Evolutionary conservation across 2,888 invertebrate genomes (phyloP), one percentile per base, ranked within the genome.

Genomic region (Trichogramma evanescens): DNA sequence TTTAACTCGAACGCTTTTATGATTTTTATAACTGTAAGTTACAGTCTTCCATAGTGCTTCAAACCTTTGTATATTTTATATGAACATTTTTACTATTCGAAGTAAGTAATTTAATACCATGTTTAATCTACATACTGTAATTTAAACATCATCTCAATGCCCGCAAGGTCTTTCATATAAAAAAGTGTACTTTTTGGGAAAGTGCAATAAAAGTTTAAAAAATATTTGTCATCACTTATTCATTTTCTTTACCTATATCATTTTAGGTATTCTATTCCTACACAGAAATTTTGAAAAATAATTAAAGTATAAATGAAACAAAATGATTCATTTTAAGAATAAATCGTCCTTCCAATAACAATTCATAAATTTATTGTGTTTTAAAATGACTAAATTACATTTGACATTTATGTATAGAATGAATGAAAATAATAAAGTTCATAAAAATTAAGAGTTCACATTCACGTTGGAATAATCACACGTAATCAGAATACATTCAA

Each of bases 161-260:
- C 26, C 26, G 26, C 40, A 26, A 60, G 52, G 50, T 63, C 45
- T 58, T 43, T 49, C 60, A 50, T 46, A 50, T 58, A 4, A 52
- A 58, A 69, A 69, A 70, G 65, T 72, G 72, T 74, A 71, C 70
- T 72, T 69, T 69, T 68, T 73, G 73, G 74, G 72, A 72, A 74
- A 75, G 73, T 75, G 73, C 73, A 75, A 75, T 74, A 75, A 75
- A 70, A 71, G 66, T 68, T 66, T 71, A 68, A 64, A 69, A 71
- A 64, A 66, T 59, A 62, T 58, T n/a, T 60, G 10, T 42, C 4
- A 8, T 38, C 48, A 26, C 13, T 49, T 56, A 38, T 26, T 56
- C 10, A 44, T 6, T 5, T 56, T 53, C 9, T 26, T 59, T 62
- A 39, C 1, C 40, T 6, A 10, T 40, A 13, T 44, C 54, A 10